These are phyloP conservation scores for Protonemura montana DNA, from an alignment of 2,888 invertebrate species.

Conservation along the genomic window DNA sequence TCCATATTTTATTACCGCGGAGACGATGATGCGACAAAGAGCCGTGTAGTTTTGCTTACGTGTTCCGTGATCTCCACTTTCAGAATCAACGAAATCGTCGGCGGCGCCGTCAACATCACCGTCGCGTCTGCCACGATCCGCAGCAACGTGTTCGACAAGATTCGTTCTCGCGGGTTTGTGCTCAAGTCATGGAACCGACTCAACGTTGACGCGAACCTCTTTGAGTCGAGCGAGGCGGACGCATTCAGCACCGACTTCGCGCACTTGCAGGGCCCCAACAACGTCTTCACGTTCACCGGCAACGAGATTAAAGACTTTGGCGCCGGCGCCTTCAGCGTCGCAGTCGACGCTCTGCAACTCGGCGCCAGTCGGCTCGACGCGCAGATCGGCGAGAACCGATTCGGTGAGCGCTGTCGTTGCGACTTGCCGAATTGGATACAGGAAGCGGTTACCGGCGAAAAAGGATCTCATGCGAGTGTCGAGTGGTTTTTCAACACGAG, in stretches of 20 bases:
- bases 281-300: constrained; percentile 64
- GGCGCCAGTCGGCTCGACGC: constrained; percentile 56
- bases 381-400: constrained; percentile 68
- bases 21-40: no score
- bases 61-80: constrained; percentile 55
- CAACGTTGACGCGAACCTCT: constrained; percentile 70
- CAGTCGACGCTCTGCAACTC: constrained; percentile 46
- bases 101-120: constrained; percentile 71
- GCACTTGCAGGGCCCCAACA: constrained; percentile 59
- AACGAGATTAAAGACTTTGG: constrained; percentile 64
- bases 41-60: no score
- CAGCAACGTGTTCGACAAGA: constrained; percentile 68
- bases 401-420: constrained; percentile 70
- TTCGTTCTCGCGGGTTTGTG: constrained; percentile 68
- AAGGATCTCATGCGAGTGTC: constrained; percentile 60
- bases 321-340: constrained; percentile 52
- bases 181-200: constrained; percentile 73
- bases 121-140: constrained; percentile 68
- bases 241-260: constrained; percentile 59
- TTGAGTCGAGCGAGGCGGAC: constrained; percentile 65
- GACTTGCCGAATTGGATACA: constrained; percentile 67
- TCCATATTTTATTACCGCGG: no score
- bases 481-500: constrained; percentile 60
- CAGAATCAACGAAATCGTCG: constrained; percentile 69
- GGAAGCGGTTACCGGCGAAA: constrained; percentile 59